Base-by-base conservation (phyloP, 2,888 invertebrate species). In the Drosophila macrospina region DNA sequence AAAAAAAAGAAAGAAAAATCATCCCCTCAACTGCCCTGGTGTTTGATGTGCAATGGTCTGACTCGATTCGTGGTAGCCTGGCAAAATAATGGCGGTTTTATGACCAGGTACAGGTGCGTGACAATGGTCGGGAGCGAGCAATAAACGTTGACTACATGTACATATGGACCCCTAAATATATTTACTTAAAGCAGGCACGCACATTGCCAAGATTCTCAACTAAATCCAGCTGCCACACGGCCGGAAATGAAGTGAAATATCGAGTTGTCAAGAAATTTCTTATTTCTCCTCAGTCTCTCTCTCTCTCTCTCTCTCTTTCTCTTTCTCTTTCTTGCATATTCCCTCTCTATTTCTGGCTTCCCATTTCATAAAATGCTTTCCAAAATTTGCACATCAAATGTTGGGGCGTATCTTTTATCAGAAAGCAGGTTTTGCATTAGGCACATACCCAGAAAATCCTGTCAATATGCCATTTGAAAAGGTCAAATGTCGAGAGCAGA, bases 211-310 rank as follows among this genome's bases (percentile, higher is more conserved):
- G 74, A 65, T 48, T 70, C 61, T 37, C 54, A 56, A 61, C 55
- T 39, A 63, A 68, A 70, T 69, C 78, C 78, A 80, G 80, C 69
- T 69, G 77, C 66, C 59, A 45, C 41, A 51, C 59, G 47, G 66
- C 20, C 64, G 70, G 70, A 80, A 80, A 80, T 82, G 75, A 84
- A 84, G 78, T 61, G 82, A 78, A 80, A 84, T 78, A 80, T 75
- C 52, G 66, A 84, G 61, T 80, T 86, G 75, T 69, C 62, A 73
- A 62, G 66, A 37, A 47, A 6, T 37, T 50, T 39, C 39, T 37
- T 20, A 42, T 15, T 20, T 30, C 6, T 28, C 8, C 8, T 28
- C 28, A 5, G 0, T 26, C 26, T 2, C 26, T 2, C 26, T 3
- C 5, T 4, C 26, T 26, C 5, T 26, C 26, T 0, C 26, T 26